Evolutionary conservation across 92 coral and sea anemone species (phyloP).

Genomic region (Zoanthus gigantus): DNA sequence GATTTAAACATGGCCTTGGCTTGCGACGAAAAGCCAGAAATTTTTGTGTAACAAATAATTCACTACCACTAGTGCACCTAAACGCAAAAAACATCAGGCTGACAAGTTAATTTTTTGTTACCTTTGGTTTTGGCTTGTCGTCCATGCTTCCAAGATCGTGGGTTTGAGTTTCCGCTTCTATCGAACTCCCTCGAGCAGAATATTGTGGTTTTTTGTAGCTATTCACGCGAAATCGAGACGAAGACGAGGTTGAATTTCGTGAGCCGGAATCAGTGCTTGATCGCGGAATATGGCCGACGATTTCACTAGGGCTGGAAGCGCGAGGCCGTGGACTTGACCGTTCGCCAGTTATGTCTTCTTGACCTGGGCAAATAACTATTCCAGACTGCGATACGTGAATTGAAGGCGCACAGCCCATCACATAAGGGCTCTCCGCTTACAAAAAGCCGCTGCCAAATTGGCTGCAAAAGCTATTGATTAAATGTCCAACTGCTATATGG

Average conservation of each 20-base stretch:
- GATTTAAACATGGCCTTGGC: slow-evolving; percentile 36
- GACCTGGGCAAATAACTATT: slow-evolving; percentile 80
- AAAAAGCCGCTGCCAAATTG: slow-evolving; percentile 31
- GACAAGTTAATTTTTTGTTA: slow-evolving; percentile 44
- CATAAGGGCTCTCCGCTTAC: slow-evolving; percentile 49
- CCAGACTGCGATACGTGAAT: slow-evolving; percentile 99
- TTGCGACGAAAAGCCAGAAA: slow-evolving; percentile 19
- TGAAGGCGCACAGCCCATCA: slow-evolving; percentile 99
- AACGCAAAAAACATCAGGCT: slow-evolving; percentile 48
- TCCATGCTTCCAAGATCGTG: slow-evolving; percentile 92
- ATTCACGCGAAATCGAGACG: slow-evolving; percentile 89
- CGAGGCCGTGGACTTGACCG: slow-evolving; percentile 95
- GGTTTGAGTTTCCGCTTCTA: slow-evolving; percentile 97
- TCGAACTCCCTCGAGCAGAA: slow-evolving; percentile 92
- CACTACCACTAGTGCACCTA: slow-evolving; percentile 7
- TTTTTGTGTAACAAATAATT: neutral
- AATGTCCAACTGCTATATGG: slow-evolving; percentile 42
- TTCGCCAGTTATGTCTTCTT: slow-evolving; percentile 89
- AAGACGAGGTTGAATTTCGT: slow-evolving; percentile 88
- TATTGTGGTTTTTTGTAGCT: slow-evolving; percentile 83
- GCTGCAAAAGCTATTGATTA: slow-evolving; percentile 11
- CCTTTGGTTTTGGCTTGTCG: slow-evolving; percentile 85
- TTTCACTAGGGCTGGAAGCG: slow-evolving; percentile 97
- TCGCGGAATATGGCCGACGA: slow-evolving; percentile 99
- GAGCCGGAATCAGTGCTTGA: slow-evolving; percentile 96